Evolutionary conservation across 2,888 invertebrate genomes (phyloP).

Genomic region (Pecten maximus): DNA sequence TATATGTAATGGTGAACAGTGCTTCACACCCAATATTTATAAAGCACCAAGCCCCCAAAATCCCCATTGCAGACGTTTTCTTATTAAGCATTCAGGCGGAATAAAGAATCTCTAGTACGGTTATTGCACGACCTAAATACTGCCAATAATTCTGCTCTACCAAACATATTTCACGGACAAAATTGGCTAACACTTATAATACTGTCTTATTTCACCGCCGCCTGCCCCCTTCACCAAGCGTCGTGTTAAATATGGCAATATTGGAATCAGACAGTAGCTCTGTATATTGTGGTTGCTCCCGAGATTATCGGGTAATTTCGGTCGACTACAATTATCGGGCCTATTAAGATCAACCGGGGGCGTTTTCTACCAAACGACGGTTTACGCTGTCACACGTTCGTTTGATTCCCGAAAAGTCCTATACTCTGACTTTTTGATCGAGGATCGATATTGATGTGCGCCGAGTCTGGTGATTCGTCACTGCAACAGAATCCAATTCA

Average conservation of each 20-base stretch:
- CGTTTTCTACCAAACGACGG: neutral
- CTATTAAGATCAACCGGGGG: neutral
- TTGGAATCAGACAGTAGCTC: neutral
- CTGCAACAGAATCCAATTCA: neutral
- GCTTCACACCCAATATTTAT: neutral
- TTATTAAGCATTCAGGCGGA: neutral
- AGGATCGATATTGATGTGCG: neutral
- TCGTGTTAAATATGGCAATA: neutral
- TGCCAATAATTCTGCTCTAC: constrained; percentile 9
- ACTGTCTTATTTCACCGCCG: neutral
- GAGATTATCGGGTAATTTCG: neutral
- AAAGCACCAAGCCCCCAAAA: neutral
- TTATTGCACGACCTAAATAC: neutral
- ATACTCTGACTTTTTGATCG: neutral
- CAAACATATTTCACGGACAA: constrained; percentile 12
- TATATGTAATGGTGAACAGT: neutral
- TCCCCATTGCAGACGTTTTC: neutral
- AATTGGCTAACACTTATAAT: constrained; percentile 14
- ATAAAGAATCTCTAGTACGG: neutral
- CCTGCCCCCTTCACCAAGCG: neutral
- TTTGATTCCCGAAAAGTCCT: neutral
- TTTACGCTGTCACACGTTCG: neutral
- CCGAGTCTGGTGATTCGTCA: neutral
- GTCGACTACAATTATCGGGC: neutral
- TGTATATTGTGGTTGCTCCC: neutral